These are phyloP conservation scores for Myiotriccus ornatus DNA, from an alignment of 2,797 vertebrate species.

Conservation along the genomic window DNA sequence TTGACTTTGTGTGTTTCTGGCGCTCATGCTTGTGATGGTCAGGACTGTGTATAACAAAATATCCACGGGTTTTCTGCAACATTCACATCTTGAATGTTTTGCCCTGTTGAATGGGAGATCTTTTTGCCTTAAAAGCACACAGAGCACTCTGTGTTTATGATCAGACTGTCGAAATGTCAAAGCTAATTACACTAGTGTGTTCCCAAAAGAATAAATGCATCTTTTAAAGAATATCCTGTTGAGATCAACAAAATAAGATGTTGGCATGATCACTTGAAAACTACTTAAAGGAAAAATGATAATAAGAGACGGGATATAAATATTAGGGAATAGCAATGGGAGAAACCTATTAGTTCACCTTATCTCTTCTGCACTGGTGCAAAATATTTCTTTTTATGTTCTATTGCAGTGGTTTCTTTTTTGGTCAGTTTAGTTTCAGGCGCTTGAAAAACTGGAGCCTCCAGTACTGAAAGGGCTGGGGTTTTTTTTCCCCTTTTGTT, in stretches of 20 bases:
- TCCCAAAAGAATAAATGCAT: constrained; percentile 58
- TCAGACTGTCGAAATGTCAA: constrained; percentile 64
- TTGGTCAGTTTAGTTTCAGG: not conserved
- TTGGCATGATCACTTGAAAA: constrained; percentile 48
- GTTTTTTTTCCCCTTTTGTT: not conserved
- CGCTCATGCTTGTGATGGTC: constrained; percentile 5
- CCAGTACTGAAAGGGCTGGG: not conserved
- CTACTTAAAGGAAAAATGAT: constrained; percentile 46
- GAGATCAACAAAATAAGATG: constrained; percentile 45
- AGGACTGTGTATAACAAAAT: constrained; percentile 43
- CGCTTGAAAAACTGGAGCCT: not conserved
- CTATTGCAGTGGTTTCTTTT: not conserved
- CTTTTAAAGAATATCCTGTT: constrained; percentile 56
- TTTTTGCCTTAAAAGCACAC: constrained; percentile 74
- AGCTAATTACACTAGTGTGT: constrained; percentile 42
- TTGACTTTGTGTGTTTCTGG: constrained; percentile 35
- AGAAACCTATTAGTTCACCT: not conserved
- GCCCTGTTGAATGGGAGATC: constrained; percentile 17
- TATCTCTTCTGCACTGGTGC: not conserved
- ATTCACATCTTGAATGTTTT: constrained; percentile 55
- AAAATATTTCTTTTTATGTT: not conserved
- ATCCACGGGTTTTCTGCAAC: constrained; percentile 21
- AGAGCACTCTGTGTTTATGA: constrained; percentile 57
- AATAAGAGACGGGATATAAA: constrained; percentile 41
- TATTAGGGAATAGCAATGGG: not conserved